Evolutionary conservation across 2,888 invertebrate species (phyloP).

Genomic region (Macrophya annulata): DNA sequence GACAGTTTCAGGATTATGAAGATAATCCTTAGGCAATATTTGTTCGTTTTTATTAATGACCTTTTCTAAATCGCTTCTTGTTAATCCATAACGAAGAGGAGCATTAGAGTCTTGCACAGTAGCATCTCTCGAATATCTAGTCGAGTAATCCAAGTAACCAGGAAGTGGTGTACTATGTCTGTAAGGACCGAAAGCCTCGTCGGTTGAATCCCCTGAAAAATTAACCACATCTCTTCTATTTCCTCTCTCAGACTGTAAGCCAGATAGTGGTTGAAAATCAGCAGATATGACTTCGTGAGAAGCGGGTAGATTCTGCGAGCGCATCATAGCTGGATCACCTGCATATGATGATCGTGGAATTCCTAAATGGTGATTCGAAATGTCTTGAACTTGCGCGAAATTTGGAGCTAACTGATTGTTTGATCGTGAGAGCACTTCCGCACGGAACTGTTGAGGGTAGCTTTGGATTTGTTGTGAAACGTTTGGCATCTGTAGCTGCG

Average conservation of each 20-base stretch:
- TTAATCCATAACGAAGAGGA: slow-evolving; percentile 13
- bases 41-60: slow-evolving; percentile 44
- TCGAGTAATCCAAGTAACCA: slow-evolving; percentile 57
- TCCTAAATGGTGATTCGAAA: slow-evolving; percentile 22
- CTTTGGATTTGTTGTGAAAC: neutral
- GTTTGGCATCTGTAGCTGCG: slow-evolving; percentile 6
- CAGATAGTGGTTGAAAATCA: neutral
- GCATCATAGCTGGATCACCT: neutral
- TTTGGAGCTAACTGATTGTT: slow-evolving; percentile 22
- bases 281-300: neutral
- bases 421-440: neutral
- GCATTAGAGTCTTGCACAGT: slow-evolving; percentile 19
- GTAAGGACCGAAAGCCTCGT: slow-evolving; percentile 41
- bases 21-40: slow-evolving; percentile 53
- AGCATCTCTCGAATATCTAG: slow-evolving; percentile 35
- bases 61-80: slow-evolving; percentile 48
- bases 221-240: neutral
- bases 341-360: neutral
- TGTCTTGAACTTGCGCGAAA: slow-evolving; percentile 3
- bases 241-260: neutral
- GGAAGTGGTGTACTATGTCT: slow-evolving; percentile 56
- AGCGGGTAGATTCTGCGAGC: neutral
- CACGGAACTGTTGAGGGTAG: neutral
- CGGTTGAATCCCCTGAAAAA: neutral
- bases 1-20: slow-evolving; percentile 33